Base-by-base conservation (phyloP, 2,888 invertebrate species). In the Horisme vitalbata region DNA sequence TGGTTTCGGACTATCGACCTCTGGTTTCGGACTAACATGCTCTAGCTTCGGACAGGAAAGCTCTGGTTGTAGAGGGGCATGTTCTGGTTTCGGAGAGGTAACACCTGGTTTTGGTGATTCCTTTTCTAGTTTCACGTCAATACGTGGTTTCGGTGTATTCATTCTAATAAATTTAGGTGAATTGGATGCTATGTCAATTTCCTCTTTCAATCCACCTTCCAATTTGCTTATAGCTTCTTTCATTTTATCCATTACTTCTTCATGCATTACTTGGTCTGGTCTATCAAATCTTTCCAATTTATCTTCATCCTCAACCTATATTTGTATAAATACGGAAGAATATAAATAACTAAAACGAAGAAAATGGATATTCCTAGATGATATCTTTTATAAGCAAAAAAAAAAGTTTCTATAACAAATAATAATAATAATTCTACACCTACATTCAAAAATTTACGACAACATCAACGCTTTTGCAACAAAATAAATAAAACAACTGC, bases 221-320 rank as follows among this genome's bases (percentile, higher is more conserved):
- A 88, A 58, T 71, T 87, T 88, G 28, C 67, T 79, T 26, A 87
- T 87, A 0, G 67, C 86, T 62, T 86, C 83, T 62, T 84, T 86
- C 23, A 88, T 87, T 59, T 78, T 77, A 52, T 80, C 81, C 24
- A 88, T 77, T 0, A 82, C 85, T 60, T 79, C 72, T 51, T 77
- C 79, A 15, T 85, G 82, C 37, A 71, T 71, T 2, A 14, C n/a
- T 34, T 57, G 62, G 24, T 85, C 83, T 26, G 71, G 71, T 52
- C 72, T 68, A 28, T 87, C 86, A 41, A 88, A 88, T 35, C 77
- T 79, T 48, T 83, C 79, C 23, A 84, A 66, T 44, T 69, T 73
- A 3, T 87, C 87, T 45, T 83, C 83, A 38, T 85, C 76, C 15
- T 69, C 56, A 8, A 75, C 75, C 87, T 86, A 61, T 10, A 41